These are phyloP conservation scores for Luehdorfia chinensis DNA, from an alignment of 1,140 invertebrate species.

Conservation along the genomic window DNA sequence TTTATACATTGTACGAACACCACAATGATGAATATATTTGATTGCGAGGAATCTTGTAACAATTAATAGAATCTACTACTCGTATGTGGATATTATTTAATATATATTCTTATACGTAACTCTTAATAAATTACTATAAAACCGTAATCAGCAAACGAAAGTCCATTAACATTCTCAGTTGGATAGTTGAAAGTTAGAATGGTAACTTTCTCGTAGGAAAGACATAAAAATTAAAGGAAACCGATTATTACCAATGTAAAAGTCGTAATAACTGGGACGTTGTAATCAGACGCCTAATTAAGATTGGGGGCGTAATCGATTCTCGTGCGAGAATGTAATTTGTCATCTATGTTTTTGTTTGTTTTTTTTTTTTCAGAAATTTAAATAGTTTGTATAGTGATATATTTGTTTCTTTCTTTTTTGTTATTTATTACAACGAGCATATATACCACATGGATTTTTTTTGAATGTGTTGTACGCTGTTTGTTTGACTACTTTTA, in stretches of 20 bases:
- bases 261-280: constrained; percentile 20
- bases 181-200: constrained; percentile 28
- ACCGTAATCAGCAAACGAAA: constrained; percentile 27
- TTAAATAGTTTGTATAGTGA: too few species aligned
- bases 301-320: constrained; percentile 15
- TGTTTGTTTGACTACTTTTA: too few species aligned
- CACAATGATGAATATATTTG: too few species aligned
- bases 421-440: too few species aligned
- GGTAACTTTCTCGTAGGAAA: constrained; percentile 32
- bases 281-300: constrained; percentile 22
- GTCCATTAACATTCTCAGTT: constrained; percentile 26
- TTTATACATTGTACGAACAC: too few species aligned
- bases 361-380: too few species aligned
- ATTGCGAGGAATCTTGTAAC: too few species aligned
- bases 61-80: too few species aligned
- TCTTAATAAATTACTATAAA: constrained; percentile 23
- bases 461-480: too few species aligned
- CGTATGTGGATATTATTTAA: constrained; percentile 2
- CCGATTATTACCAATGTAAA: constrained; percentile 24
- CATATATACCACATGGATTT: too few species aligned
- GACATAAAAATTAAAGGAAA: constrained; percentile 30
- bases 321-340: constrained; percentile 28
- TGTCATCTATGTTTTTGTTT: constrained; percentile 22
- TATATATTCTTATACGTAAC: background rate
- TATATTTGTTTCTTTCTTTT: too few species aligned